Conservation (phyloP, 2,113 vertebrate genomes). For the Macrotus californicus region DNA sequence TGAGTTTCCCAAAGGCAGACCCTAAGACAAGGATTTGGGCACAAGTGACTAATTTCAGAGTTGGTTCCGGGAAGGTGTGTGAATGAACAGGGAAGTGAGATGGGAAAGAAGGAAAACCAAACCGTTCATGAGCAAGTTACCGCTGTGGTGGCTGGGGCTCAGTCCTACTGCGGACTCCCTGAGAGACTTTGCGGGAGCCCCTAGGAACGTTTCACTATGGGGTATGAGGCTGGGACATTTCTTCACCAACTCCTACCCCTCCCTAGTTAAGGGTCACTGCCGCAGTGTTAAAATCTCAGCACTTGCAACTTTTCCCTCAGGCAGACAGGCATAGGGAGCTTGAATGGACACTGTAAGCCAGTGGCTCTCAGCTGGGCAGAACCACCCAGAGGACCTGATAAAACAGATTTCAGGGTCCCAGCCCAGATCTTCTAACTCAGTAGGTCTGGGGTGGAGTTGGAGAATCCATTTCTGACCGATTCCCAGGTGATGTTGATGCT, state of each 20-base stretch:
- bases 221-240: neutral
- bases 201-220: neutral
- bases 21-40: neutral
- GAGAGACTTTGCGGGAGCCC: neutral
- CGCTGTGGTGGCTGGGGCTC: neutral
- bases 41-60: neutral
- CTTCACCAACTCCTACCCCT: neutral
- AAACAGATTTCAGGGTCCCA: neutral
- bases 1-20: neutral
- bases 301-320: neutral
- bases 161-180: neutral
- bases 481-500: neutral
- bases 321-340: neutral
- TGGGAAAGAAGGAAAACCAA: neutral
- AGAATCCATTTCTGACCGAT: neutral
- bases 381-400: neutral
- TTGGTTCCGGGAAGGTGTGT: neutral
- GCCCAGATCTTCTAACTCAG: neutral
- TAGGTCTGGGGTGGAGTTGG: neutral
- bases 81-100: neutral
- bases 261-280: neutral
- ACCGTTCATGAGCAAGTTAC: neutral
- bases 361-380: neutral
- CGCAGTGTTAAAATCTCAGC: neutral
- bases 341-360: neutral